Percentiles rank a stretch among this genome's conserved stretches.
phyloP scores from a whole-genome alignment of 1,140 invertebrate species.

The Babylonia areolata region DNA sequence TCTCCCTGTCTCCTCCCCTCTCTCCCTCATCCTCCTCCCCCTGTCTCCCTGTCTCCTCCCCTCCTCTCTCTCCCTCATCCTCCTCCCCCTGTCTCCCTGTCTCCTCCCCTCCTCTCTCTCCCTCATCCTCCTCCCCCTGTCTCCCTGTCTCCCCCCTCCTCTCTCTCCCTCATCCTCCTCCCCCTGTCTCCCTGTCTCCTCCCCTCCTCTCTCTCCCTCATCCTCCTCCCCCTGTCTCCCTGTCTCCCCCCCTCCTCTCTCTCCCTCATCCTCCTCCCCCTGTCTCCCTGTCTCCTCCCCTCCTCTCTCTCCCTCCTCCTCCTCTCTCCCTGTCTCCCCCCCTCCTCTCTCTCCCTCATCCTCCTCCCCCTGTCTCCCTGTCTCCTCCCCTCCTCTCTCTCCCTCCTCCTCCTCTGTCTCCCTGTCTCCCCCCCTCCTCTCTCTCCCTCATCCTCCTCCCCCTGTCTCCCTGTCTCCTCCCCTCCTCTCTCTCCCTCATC shows the following conservation, averaged over 20 bases:
- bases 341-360: no score
- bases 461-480: no score
- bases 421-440: no score
- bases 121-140: neutral
- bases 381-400: no score
- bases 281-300: no score
- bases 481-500: neutral
- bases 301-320: no score
- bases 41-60: no score
- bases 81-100: neutral
- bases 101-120: neutral
- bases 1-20: neutral
- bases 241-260: neutral
- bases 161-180: neutral
- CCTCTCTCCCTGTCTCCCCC: no score
- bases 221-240: neutral
- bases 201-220: neutral
- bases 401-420: no score
- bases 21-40: neutral
- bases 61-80: neutral
- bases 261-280: neutral
- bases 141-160: no score
- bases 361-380: no score
- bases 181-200: neutral
- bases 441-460: no score